These are phyloP conservation scores for Tiaroga cobitis DNA, from an alignment of 2,797 vertebrate species.

Conservation along the genomic window DNA sequence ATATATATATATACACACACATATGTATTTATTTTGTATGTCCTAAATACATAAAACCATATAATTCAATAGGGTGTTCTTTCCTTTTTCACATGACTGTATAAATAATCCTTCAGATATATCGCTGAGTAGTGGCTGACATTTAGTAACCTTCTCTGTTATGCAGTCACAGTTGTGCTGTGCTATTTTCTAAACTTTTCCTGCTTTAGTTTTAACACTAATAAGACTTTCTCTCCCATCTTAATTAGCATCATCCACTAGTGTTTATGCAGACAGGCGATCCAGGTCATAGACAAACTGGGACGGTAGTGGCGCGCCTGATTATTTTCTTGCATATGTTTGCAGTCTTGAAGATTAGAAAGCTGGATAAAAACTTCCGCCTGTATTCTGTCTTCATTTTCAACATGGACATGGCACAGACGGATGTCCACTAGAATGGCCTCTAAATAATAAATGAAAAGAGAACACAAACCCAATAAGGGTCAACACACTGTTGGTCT, in stretches of 20 bases:
- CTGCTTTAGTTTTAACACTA: conserved; percentile 43
- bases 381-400: conserved; percentile 25
- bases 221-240: conserved; percentile 47
- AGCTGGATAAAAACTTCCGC: conserved; percentile 18
- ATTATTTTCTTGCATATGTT: conserved; percentile 66
- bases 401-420: conserved; percentile 1
- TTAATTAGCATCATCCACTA: conserved; percentile 76
- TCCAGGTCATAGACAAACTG: conserved; percentile 79
- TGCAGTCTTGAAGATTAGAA: conserved; percentile 58
- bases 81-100: too few relatives aligned
- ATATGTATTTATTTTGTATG: too few relatives aligned
- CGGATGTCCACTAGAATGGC: conserved; percentile 18
- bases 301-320: conserved; percentile 70
- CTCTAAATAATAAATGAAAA: conserved; percentile 39
- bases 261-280: conserved; percentile 74
- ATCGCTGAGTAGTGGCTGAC: background rate
- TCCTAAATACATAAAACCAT: too few relatives aligned
- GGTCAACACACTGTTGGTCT: background rate
- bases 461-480: conserved; percentile 9
- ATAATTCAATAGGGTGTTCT: too few relatives aligned
- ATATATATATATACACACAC: too few relatives aligned
- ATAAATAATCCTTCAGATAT: background rate
- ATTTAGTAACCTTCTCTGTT: conserved; percentile 26
- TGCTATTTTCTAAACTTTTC: conserved; percentile 55
- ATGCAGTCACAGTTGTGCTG: conserved; percentile 1